phyloP scores from a whole-genome alignment of 2,113 vertebrate genomes.

The Tauraco erythrolophus region DNA sequence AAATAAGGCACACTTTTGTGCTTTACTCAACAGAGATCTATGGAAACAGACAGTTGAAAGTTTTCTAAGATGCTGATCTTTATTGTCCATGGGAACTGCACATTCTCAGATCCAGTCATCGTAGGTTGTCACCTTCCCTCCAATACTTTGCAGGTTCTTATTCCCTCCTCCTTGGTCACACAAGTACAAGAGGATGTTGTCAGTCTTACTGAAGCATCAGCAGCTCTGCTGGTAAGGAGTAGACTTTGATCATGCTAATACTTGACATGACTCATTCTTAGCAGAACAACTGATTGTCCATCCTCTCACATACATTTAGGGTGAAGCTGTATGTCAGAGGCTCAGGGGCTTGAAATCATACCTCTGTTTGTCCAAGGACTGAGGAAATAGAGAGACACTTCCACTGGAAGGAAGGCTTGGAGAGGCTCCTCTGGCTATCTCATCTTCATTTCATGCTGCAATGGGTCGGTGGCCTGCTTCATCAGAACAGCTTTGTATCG shows the following conservation, averaged over 20 bases:
- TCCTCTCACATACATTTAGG: rapidly evolving
- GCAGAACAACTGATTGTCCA: neutral
- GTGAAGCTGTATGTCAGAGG: neutral
- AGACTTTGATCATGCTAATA: neutral
- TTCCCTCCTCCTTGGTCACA: neutral
- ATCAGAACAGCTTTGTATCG: neutral
- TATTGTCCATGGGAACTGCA: neutral
- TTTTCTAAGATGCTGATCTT: neutral
- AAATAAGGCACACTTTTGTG: neutral
- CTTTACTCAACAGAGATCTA: neutral
- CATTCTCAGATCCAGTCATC: neutral
- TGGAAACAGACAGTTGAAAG: neutral
- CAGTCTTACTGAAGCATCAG: neutral
- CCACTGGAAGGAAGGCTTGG: neutral
- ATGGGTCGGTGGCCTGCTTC: neutral
- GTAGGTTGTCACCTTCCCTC: neutral
- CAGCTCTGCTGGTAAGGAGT: neutral
- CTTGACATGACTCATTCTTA: neutral
- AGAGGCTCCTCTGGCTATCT: neutral
- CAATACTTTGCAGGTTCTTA: neutral
- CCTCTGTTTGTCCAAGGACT: neutral
- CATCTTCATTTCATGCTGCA: neutral
- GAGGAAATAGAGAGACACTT: neutral
- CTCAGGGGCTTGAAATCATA: neutral
- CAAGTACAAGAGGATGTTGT: neutral